A percentile compares a stretch with the other conserved stretches of the same genome.
phyloP scores from a whole-genome alignment of 1,140 invertebrate genomes.

The Euwallacea fornicatus region DNA sequence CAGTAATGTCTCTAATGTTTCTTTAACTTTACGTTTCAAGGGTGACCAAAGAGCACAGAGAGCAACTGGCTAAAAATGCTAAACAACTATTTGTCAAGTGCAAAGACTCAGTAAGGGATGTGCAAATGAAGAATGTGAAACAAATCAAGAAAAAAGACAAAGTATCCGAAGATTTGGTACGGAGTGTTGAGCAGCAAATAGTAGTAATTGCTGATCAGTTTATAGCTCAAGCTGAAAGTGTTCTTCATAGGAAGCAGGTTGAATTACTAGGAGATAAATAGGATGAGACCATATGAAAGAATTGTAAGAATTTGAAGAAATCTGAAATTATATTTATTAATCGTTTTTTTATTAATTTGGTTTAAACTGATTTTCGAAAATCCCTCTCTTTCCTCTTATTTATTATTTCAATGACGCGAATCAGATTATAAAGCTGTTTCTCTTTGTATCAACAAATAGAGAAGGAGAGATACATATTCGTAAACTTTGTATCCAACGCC shows the following conservation, averaged over 20 bases:
- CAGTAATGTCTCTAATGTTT: not conserved
- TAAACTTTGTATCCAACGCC: too few species aligned
- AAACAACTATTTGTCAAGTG: slow-evolving; percentile 80
- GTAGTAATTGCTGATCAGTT: slow-evolving; percentile 67
- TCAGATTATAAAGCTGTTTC: too few species aligned
- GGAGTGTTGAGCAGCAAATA: slow-evolving; percentile 69
- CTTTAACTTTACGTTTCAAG: slow-evolving; percentile 51
- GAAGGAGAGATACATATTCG: too few species aligned
- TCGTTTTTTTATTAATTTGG: too few species aligned
- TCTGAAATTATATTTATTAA: too few species aligned
- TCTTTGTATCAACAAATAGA: too few species aligned
- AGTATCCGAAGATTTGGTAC: slow-evolving; percentile 68
- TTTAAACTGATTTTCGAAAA: too few species aligned
- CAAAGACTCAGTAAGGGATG: slow-evolving; percentile 73
- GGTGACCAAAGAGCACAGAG: slow-evolving; percentile 89
- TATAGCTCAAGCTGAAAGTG: slow-evolving; percentile 65
- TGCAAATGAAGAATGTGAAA: slow-evolving; percentile 75
- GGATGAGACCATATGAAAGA: too few species aligned
- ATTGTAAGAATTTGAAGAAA: too few species aligned
- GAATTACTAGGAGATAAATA: slow-evolving; percentile 64
- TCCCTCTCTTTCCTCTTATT: too few species aligned
- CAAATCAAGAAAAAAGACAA: slow-evolving; percentile 67
- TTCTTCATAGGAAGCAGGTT: slow-evolving; percentile 69
- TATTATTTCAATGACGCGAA: too few species aligned
- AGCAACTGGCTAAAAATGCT: slow-evolving; percentile 83